Percentiles rank a stretch among this genome's conserved stretches.
phyloP scores from a whole-genome alignment of 2,797 vertebrate genomes.

The Cebuella pygmaea region DNA sequence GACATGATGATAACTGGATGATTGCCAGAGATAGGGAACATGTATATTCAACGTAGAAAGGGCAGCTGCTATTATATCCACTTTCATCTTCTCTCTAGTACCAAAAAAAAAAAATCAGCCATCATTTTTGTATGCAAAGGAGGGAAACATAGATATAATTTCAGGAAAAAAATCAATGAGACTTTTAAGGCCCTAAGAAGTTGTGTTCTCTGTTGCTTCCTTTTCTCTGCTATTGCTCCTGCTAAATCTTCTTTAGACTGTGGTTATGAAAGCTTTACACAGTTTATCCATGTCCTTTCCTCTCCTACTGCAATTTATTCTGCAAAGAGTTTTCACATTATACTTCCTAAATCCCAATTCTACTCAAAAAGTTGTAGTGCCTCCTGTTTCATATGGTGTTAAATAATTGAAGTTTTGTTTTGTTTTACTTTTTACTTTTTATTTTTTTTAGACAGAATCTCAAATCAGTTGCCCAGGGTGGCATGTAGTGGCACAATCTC shows the following conservation, averaged over 20 bases:
- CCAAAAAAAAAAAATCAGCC: background rate
- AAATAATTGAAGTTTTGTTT: background rate
- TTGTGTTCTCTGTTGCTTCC: background rate
- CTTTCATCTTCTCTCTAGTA: background rate
- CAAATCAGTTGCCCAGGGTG: no score
- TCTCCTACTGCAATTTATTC: background rate
- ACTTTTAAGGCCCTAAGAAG: background rate
- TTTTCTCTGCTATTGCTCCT: background rate
- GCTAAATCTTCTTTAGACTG: background rate
- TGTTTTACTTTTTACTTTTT: no score
- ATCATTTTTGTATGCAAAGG: background rate
- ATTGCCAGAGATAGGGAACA: slow-evolving; percentile 47
- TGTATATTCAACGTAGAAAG: background rate
- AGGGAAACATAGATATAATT: background rate
- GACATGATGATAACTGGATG: slow-evolving; percentile 9
- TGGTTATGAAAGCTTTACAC: background rate
- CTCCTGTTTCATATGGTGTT: background rate
- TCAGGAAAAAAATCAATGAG: background rate
- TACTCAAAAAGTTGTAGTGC: background rate
- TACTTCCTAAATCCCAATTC: background rate
- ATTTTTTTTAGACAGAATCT: no score
- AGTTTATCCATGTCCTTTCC: background rate
- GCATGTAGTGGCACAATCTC: no score
- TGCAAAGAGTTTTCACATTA: background rate
- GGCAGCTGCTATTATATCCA: slow-evolving; percentile 34